These are phyloP conservation scores for Phenganax stokvisi DNA, from an alignment of 92 coral and sea anemone species.

Conservation along the genomic window DNA sequence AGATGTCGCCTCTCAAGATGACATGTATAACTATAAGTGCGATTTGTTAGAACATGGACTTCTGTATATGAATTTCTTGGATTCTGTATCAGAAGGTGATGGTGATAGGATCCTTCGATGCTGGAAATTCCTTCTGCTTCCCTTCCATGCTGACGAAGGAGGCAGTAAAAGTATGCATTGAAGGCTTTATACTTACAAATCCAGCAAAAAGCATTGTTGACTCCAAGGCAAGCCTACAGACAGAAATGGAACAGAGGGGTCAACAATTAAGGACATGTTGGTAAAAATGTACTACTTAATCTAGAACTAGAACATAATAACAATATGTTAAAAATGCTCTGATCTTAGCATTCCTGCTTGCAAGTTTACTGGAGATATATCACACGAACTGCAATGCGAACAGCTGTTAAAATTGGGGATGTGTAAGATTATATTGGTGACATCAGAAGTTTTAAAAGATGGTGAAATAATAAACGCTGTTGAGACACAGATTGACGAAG, in stretches of 20 bases:
- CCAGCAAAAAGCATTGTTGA: constrained; percentile 10
- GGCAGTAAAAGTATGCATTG: constrained; percentile 14
- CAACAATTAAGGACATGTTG: constrained; percentile 2
- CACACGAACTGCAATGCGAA: no score
- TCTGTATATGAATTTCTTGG: constrained; percentile 13
- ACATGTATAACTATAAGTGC: constrained; percentile 5
- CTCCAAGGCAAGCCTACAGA: constrained; percentile 15
- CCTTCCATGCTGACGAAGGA: constrained; percentile 7
- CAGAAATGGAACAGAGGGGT: constrained; percentile 11
- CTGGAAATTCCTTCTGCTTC: constrained; percentile 10
- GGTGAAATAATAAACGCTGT: no score
- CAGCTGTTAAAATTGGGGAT: no score
- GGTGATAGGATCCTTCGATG: background rate
- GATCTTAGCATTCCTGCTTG: no score
- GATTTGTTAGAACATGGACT: background rate
- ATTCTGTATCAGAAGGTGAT: constrained; percentile 13
- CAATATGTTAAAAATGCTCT: constrained; percentile 1
- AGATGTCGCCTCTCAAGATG: background rate
- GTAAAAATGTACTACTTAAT: constrained; percentile 9
- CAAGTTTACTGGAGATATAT: no score
- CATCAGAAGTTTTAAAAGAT: no score
- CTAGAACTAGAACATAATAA: constrained; percentile 17
- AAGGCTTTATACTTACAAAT: constrained; percentile 14
- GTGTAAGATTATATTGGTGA: no score
- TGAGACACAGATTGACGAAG: no score